Evolutionary conservation across 2,113 vertebrate genomes (phyloP).

Genomic region (Canis aureus): DNA sequence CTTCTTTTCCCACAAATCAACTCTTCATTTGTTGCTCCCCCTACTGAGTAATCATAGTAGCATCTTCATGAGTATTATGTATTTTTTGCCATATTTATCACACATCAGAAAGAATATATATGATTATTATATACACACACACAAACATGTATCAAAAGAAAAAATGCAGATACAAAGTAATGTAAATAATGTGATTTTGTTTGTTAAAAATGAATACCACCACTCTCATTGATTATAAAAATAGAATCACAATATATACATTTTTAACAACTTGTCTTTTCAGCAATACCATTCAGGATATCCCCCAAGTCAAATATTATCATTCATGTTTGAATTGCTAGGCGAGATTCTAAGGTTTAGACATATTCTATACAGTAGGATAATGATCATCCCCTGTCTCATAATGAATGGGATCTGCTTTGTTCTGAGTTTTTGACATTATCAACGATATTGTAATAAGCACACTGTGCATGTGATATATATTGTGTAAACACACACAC

Average conservation of each 20-base stretch:
- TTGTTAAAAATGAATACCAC: neutral
- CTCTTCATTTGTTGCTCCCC: neutral
- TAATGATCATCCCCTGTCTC: neutral
- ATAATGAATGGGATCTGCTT: slow-evolving; percentile 22
- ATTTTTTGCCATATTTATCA: neutral
- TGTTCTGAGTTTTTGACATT: neutral
- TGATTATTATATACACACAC: neutral
- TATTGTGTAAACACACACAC: neutral
- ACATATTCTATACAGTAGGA: neutral
- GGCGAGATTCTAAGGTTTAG: neutral
- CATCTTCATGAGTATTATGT: neutral
- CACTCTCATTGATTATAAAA: neutral
- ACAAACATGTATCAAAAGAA: neutral
- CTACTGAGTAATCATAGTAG: neutral
- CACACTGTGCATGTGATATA: neutral
- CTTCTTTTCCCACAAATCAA: neutral
- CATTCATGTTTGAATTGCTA: neutral
- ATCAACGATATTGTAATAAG: neutral
- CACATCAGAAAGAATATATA: neutral
- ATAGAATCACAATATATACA: neutral
- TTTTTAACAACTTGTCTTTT: neutral
- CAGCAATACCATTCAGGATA: neutral
- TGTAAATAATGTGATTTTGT: neutral
- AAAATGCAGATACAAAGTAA: neutral
- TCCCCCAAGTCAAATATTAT: neutral